Evolutionary conservation across 2,113 vertebrate genomes (phyloP).

Genomic region (Pseudois nayaur): DNA sequence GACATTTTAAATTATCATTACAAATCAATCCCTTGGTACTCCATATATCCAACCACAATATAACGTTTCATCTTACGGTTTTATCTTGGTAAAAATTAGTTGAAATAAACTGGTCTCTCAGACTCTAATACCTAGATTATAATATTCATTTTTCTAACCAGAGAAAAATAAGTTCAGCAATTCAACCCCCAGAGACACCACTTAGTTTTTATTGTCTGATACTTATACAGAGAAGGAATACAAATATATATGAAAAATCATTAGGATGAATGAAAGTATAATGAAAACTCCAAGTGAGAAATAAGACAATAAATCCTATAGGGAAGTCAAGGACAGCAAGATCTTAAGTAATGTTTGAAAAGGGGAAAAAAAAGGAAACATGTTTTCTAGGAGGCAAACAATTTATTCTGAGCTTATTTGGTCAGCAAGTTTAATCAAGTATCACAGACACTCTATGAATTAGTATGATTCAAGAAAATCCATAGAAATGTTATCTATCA

Average conservation of each 20-base stretch:
- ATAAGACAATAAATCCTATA: neutral
- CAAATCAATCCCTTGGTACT: slow-evolving; percentile 1
- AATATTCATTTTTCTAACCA: neutral
- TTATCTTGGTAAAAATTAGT: neutral
- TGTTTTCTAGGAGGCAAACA: neutral
- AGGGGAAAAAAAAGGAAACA: neutral
- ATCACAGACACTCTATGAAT: neutral
- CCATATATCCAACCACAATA: neutral
- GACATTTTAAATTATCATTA: slow-evolving; percentile 35
- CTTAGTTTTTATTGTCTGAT: neutral
- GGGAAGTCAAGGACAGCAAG: neutral
- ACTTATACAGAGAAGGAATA: neutral
- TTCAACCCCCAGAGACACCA: neutral
- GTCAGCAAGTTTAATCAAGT: neutral
- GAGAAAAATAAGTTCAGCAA: neutral
- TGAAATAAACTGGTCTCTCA: neutral
- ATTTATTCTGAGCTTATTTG: slow-evolving; percentile 8
- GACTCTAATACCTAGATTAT: neutral
- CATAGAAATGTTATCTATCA: slow-evolving; percentile 23
- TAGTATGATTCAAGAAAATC: neutral
- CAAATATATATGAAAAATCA: neutral
- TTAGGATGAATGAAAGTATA: neutral
- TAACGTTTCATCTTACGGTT: neutral
- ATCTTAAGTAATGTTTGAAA: neutral
- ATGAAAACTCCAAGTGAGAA: neutral